Evolutionary conservation across 2,888 invertebrate species (phyloP), one percentile per base, ranked within the genome.

Genomic region (Phortica magna): DNA sequence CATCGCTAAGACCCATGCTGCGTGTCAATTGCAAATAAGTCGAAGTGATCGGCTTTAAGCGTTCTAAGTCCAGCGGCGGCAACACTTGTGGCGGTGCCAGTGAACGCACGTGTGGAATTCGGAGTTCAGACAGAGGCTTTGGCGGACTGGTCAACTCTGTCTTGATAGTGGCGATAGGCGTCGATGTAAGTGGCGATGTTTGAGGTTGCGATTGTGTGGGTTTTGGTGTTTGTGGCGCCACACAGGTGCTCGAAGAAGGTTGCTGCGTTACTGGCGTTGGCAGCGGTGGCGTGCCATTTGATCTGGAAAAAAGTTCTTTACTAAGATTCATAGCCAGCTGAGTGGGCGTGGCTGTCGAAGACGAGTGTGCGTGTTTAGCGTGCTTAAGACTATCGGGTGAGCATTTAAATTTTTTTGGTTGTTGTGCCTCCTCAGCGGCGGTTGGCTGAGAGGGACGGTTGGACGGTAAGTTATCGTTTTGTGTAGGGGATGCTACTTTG

Each of bases 1-100:
- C 93, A 90, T 94, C 94, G 88, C 93, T 92, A 84, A 94, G 92
- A 76, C 94, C 95, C 91, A 96, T 93, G 91, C 94, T 95, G 90
- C 96, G 93, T 93, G 96, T 96, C 89, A 96, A 95, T 91, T 96
- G 96, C 91, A 98, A 93, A 92, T 97, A 97, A 53, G 97, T 96
- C 74, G 97, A 97, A 70, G 97, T 98, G 83, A 97, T 97, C 68
- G 98, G 97, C 88, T 97, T 94, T 88, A 96, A 76, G 10, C 96
- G 93, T 74, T 89, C 88, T 80, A 92, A 83, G 31, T 92, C 91
- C 22, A 91, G 77, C 0, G 88, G 89, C 0, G 89, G 87, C 80
- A 90, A 73, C 1, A 71, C 14, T 12, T 71, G 71, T 0, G 83
- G 67, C 0, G 81, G 76, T n/a, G 73, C 55, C 31, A 80, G 10